A percentile compares a stretch with the other conserved stretches of the same genome.
Evolutionary conservation across 1,140 invertebrate genomes (phyloP).

Genomic region (Calliphora vicina): DNA sequence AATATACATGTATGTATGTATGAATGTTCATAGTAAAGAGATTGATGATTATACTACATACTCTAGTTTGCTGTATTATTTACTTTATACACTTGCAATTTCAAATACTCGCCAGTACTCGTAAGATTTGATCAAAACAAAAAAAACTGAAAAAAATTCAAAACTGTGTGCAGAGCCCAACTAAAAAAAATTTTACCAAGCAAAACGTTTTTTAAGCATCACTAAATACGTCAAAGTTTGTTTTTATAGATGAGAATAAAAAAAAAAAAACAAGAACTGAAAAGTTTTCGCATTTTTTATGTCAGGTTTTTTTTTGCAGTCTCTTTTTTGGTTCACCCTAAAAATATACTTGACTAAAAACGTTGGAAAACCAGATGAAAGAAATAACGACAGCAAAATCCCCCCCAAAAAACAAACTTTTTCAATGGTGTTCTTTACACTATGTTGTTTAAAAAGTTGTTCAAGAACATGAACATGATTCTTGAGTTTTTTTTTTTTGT

Average conservation of each 20-base stretch:
- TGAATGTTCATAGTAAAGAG: not conserved
- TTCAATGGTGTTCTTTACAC: slow-evolving; percentile 19
- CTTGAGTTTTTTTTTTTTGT: not conserved
- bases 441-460: slow-evolving; percentile 28
- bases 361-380: not conserved
- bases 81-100: slow-evolving; percentile 9
- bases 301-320: not conserved
- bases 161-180: not conserved
- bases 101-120: not conserved
- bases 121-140: not conserved
- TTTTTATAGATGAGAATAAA: not conserved
- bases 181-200: not conserved
- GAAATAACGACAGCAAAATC: too few relatives aligned
- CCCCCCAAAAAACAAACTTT: slow-evolving; percentile 20
- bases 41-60: not conserved
- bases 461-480: slow-evolving; percentile 21
- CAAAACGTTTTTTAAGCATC: slow-evolving; percentile 32
- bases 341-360: not conserved
- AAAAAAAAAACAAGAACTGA: not conserved
- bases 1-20: too few relatives aligned
- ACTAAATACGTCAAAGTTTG: slow-evolving; percentile 30
- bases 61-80: not conserved
- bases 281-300: not conserved
- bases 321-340: not conserved
- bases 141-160: slow-evolving; percentile 1